A percentile compares a stretch with the other conserved stretches of the same genome.
phyloP scores from a whole-genome alignment of 2,113 vertebrate genomes.

The Calidris pygmaea region DNA sequence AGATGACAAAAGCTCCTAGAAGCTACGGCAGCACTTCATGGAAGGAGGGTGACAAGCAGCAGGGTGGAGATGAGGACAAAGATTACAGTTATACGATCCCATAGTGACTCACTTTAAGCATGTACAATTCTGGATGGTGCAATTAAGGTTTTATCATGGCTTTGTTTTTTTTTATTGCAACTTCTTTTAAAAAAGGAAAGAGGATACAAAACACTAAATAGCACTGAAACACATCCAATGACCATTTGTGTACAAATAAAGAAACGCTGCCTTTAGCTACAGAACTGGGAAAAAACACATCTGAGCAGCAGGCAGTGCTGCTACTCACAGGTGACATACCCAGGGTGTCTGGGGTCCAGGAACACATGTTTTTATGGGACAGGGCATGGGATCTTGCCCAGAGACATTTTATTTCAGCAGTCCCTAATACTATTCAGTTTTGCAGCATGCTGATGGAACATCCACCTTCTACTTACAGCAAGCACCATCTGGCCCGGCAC shows the following conservation, averaged over 20 bases:
- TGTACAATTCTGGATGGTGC: not conserved
- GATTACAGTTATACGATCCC: not conserved
- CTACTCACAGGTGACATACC: not conserved
- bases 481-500: not conserved
- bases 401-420: not conserved
- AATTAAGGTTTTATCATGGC: constrained; percentile 6
- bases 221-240: not conserved
- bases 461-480: not conserved
- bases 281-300: not conserved
- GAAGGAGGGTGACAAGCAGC: not conserved
- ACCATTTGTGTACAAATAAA: not conserved
- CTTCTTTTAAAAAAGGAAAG: not conserved
- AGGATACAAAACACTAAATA: not conserved
- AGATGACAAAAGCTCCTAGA: not conserved
- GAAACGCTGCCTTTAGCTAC: not conserved
- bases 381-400: not conserved
- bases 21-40: not conserved
- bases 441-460: rapidly evolving
- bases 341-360: not conserved
- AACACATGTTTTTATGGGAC: not conserved
- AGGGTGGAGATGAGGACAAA: constrained; percentile 22
- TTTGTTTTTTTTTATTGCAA: not conserved
- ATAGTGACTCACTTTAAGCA: not conserved
- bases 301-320: not conserved
- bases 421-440: not conserved